phyloP scores from a whole-genome alignment of 2,888 invertebrate genomes.

The Drosophila bunnanda region DNA sequence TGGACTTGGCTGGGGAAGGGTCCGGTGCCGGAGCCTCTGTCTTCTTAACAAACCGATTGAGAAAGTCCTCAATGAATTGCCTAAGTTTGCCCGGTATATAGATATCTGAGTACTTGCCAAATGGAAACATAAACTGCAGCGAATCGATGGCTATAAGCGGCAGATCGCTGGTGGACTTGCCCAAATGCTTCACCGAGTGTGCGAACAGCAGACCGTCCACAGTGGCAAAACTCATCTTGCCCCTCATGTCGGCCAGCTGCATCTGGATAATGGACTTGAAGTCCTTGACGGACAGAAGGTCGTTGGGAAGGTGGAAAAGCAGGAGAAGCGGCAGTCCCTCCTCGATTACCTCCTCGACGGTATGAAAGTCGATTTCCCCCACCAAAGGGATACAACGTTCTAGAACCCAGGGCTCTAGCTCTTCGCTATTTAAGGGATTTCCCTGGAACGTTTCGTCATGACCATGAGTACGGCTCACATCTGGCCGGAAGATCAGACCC shows the following conservation, averaged over 20 bases:
- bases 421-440: background rate
- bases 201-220: constrained; percentile 52
- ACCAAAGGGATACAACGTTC: constrained; percentile 56
- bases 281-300: constrained; percentile 50
- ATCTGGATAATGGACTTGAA: constrained; percentile 63
- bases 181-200: constrained; percentile 57
- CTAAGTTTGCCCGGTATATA: constrained; percentile 55
- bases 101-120: constrained; percentile 41
- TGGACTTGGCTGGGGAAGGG: constrained; percentile 36
- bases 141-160: constrained; percentile 69
- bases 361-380: constrained; percentile 51
- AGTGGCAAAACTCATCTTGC: constrained; percentile 48
- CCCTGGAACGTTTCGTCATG: constrained; percentile 38
- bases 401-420: constrained; percentile 49
- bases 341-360: constrained; percentile 67
- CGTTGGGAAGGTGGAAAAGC: constrained; percentile 54
- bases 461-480: constrained; percentile 48
- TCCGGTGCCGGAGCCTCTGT: background rate
- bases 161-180: constrained; percentile 42
- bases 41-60: background rate
- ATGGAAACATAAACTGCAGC: constrained; percentile 50
- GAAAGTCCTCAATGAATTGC: constrained; percentile 47
- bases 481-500: constrained; percentile 52
- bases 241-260: constrained; percentile 39
- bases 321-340: constrained; percentile 50